Conservation (phyloP, 2,888 invertebrate genomes). For the Nebria brevicollis region DNA sequence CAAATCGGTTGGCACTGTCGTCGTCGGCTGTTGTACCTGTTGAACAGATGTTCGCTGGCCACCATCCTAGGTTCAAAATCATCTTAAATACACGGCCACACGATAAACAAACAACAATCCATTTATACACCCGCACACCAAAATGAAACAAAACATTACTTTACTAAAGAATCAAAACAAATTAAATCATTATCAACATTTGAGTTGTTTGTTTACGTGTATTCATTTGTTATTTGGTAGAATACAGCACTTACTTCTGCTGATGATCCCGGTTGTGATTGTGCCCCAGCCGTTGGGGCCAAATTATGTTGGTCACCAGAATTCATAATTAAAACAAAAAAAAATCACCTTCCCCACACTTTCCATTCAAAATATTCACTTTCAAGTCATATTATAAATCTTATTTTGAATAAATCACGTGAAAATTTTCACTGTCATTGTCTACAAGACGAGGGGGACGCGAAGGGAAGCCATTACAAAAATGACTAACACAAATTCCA, state of each 20-base stretch:
- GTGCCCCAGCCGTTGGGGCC: constrained; percentile 66
- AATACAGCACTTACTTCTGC: constrained; percentile 62
- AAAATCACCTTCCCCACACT: constrained; percentile 51
- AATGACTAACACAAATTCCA: constrained; percentile 55
- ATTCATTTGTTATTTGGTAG: not conserved
- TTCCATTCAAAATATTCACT: constrained; percentile 54
- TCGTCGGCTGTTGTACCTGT: constrained; percentile 64
- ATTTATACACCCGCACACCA: not conserved
- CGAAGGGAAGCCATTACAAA: constrained; percentile 74
- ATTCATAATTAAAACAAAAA: constrained; percentile 62
- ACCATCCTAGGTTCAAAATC: constrained; percentile 37
- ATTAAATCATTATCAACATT: not conserved
- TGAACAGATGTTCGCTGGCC: constrained; percentile 30
- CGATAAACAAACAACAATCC: not conserved
- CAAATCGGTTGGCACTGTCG: constrained; percentile 70
- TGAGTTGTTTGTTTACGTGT: not conserved
- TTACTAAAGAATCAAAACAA: not conserved
- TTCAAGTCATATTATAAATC: constrained; percentile 50
- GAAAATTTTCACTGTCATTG: constrained; percentile 70
- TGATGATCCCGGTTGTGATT: constrained; percentile 67
- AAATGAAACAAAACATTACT: not conserved
- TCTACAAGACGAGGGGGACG: constrained; percentile 75
- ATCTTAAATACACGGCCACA: constrained; percentile 20
- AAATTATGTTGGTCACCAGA: constrained; percentile 67
- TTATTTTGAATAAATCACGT: constrained; percentile 59